A percentile compares a stretch with the other conserved stretches of the same genome.
These are phyloP conservation scores for Phyllotreta striolata DNA, from an alignment of 2,888 invertebrate genomes.

Conservation along the genomic window DNA sequence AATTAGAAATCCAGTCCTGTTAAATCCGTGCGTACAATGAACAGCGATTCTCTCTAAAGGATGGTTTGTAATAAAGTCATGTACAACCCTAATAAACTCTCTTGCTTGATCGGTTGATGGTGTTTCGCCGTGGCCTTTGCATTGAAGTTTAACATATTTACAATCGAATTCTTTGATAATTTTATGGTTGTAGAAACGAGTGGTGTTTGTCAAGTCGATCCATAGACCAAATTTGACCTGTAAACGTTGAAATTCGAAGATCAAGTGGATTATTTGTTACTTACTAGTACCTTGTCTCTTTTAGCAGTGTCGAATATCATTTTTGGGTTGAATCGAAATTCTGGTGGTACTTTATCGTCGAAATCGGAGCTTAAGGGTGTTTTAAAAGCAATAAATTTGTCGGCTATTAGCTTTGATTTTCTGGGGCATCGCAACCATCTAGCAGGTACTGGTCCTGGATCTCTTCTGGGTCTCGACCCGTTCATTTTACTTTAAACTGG, in stretches of 20 bases:
- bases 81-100: conserved; percentile 83
- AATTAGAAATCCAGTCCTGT: conserved; percentile 95
- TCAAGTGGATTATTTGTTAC: neutral
- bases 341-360: conserved; percentile 84
- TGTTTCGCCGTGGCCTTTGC: conserved; percentile 92
- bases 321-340: conserved; percentile 83
- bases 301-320: conserved; percentile 87
- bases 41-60: conserved; percentile 83
- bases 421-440: conserved; percentile 91
- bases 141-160: conserved; percentile 87
- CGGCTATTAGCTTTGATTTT: conserved; percentile 77
- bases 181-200: conserved; percentile 87
- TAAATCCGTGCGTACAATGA: conserved; percentile 98
- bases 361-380: conserved; percentile 88
- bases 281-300: conserved; percentile 71
- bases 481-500: neutral
- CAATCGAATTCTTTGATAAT: conserved; percentile 79
- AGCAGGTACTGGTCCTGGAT: conserved; percentile 77
- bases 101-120: conserved; percentile 85
- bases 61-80: conserved; percentile 78
- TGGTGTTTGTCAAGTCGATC: conserved; percentile 97
- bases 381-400: conserved; percentile 93
- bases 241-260: conserved; percentile 12
- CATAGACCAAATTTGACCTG: conserved; percentile 90
- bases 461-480: conserved; percentile 45